Conservation (phyloP, 1,140 invertebrate species). For the Pteromalus puparum region DNA sequence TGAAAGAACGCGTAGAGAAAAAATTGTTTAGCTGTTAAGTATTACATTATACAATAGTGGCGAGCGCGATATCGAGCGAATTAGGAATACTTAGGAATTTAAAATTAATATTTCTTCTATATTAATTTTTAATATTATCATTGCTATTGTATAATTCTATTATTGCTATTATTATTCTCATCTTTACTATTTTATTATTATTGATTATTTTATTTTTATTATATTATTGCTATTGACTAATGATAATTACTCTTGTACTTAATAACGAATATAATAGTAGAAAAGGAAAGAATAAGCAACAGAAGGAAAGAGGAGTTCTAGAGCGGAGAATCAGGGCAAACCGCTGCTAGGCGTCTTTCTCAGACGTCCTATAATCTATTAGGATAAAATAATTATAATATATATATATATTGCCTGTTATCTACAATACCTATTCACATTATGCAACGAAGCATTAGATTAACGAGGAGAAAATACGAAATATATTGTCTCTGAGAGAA, state of each 20-base stretch:
- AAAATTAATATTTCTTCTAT: constrained; percentile 61
- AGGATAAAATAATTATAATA: constrained; percentile 69
- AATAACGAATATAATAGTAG: constrained; percentile 58
- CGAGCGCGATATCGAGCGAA: constrained; percentile 53
- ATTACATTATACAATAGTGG: constrained; percentile 56
- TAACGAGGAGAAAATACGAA: constrained; percentile 59
- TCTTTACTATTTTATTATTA: constrained; percentile 61
- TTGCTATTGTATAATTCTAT: constrained; percentile 52
- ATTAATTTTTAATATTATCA: constrained; percentile 54
- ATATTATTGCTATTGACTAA: constrained; percentile 59
- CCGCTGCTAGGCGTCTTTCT: constrained; percentile 43
- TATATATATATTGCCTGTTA: constrained; percentile 72
- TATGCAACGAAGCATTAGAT: constrained; percentile 65
- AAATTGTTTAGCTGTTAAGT: constrained; percentile 60
- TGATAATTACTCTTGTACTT: constrained; percentile 66
- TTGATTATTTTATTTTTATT: constrained; percentile 62
- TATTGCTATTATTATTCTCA: constrained; percentile 53
- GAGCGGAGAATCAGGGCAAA: constrained; percentile 13
- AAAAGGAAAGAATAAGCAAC: constrained; percentile 58
- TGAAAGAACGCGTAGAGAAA: constrained; percentile 46
- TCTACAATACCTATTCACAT: constrained; percentile 69
- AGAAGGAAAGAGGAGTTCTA: constrained; percentile 20
- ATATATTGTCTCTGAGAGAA: constrained; percentile 70
- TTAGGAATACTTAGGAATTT: constrained; percentile 58
- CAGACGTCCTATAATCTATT: constrained; percentile 58